Conservation (phyloP, 2,797 vertebrate species). For the Pseudochirops corinnae region DNA sequence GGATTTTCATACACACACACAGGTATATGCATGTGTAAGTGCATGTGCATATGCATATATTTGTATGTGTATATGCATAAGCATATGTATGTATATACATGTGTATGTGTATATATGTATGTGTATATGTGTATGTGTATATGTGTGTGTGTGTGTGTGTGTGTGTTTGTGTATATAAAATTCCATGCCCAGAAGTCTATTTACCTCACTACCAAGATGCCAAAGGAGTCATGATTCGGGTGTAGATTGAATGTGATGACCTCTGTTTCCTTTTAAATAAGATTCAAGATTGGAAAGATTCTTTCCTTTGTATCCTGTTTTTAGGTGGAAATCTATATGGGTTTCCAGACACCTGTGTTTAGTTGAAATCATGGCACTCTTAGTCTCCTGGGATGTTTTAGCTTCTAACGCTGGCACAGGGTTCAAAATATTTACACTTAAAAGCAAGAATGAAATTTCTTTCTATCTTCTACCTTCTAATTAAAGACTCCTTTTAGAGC, state of each 20-base stretch:
- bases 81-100: too few species aligned
- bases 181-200: background rate
- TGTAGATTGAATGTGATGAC: background rate
- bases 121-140: too few species aligned
- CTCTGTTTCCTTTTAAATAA: constrained; percentile 29
- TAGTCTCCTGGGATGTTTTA: constrained; percentile 58
- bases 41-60: too few species aligned
- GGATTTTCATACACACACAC: background rate
- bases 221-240: background rate
- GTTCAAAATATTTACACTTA: constrained; percentile 81
- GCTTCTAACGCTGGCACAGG: constrained; percentile 59
- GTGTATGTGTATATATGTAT: too few species aligned
- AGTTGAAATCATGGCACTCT: constrained; percentile 57
- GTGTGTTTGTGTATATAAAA: too few species aligned
- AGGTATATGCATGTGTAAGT: background rate
- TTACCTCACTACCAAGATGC: background rate
- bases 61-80: too few species aligned
- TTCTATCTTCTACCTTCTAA: constrained; percentile 77
- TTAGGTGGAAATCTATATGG: constrained; percentile 27
- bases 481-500: constrained; percentile 79
- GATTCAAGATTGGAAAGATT: constrained; percentile 56
- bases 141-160: too few species aligned
- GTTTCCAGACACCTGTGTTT: constrained; percentile 54
- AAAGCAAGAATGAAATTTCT: constrained; percentile 76
- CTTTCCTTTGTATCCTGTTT: constrained; percentile 21